Percentiles rank a stretch among this genome's conserved stretches.
Evolutionary conservation across 2,888 invertebrate species (phyloP).

Genomic region (Ormyrus rosae): DNA sequence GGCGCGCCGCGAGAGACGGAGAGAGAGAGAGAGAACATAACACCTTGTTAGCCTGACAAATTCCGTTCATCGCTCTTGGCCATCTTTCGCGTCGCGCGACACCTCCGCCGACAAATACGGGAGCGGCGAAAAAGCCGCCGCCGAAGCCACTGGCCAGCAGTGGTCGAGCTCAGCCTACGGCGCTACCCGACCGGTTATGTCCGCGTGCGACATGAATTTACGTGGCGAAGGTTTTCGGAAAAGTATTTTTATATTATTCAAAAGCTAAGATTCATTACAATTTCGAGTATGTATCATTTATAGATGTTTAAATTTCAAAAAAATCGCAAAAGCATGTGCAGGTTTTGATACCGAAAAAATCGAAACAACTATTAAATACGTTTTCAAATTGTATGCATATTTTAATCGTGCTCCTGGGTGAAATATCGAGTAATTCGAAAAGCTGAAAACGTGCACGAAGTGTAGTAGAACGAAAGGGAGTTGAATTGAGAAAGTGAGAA

Average conservation of each 20-base stretch:
- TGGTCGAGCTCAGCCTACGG: no score
- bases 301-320: no score
- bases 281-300: no score
- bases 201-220: background rate
- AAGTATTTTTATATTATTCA: no score
- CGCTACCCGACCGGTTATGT: background rate
- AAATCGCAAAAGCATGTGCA: no score
- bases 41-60: constrained; percentile 74
- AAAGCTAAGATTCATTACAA: no score
- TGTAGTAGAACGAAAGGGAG: constrained; percentile 17
- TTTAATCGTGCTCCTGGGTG: background rate
- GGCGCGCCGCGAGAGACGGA: constrained; percentile 62
- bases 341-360: no score
- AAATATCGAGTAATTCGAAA: background rate
- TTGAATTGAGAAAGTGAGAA: background rate
- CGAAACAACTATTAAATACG: no score
- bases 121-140: background rate
- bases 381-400: no score
- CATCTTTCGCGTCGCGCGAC: constrained; percentile 30
- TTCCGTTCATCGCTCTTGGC: constrained; percentile 66
- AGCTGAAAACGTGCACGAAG: constrained; percentile 15
- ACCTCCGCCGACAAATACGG: background rate
- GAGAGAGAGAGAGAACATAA: constrained; percentile 57
- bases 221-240: no score
- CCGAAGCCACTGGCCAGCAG: background rate